Conservation (phyloP, 2,888 invertebrate species). For the Cheilosia urbana region DNA sequence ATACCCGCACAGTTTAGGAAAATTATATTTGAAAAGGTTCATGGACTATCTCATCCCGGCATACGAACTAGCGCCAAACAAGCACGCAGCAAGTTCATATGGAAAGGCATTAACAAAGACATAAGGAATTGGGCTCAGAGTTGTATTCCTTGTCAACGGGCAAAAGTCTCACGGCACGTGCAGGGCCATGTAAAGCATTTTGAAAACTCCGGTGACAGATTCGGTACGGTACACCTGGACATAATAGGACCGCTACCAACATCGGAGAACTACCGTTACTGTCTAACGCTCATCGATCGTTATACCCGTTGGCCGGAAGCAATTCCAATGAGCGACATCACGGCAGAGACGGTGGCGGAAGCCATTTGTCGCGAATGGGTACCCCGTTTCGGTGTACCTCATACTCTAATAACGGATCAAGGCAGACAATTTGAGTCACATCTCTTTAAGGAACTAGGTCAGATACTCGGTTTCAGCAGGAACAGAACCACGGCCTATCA, state of each 20-base stretch:
- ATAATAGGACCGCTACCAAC: too few species aligned
- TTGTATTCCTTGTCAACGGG: slow-evolving; percentile 32
- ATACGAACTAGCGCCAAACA: slow-evolving; percentile 2
- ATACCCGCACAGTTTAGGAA: slow-evolving; percentile 14
- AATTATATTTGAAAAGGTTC: too few species aligned
- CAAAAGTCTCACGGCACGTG: slow-evolving; percentile 17
- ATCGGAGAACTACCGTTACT: slow-evolving; percentile 6
- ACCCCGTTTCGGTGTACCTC: too few species aligned
- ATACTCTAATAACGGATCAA: too few species aligned
- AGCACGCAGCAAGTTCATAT: slow-evolving; percentile 1
- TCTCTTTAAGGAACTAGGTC: too few species aligned
- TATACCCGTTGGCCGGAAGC: slow-evolving; percentile 34
- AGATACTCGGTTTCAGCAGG: too few species aligned
- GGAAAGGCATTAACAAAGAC: slow-evolving; percentile 37
- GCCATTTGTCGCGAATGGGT: too few species aligned
- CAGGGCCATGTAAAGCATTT: too few species aligned
- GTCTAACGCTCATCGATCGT: slow-evolving; percentile 12
- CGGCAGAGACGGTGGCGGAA: background rate
- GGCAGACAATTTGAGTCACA: too few species aligned
- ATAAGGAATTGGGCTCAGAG: background rate
- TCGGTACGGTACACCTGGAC: too few species aligned
- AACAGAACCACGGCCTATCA: too few species aligned
- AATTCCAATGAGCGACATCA: background rate
- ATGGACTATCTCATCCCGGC: slow-evolving; percentile 23
- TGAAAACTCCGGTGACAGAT: too few species aligned